phyloP scores from a whole-genome alignment of 2,888 invertebrate species.

The Omphaloscelis lunosa region DNA sequence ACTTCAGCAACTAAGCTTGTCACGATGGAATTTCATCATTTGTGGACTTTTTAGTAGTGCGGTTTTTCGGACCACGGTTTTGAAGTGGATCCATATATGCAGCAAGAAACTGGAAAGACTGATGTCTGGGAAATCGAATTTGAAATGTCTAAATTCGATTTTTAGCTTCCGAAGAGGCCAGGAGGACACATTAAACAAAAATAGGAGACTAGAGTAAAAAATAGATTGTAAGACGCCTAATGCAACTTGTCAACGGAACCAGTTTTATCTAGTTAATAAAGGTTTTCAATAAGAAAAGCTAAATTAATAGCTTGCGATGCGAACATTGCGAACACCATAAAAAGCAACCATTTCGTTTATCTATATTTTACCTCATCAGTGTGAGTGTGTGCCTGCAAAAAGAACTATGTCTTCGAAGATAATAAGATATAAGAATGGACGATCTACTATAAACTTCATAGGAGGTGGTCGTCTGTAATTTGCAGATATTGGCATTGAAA shows the following conservation, averaged over 20 bases:
- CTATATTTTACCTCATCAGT: conserved; percentile 60
- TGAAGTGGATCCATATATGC: not conserved
- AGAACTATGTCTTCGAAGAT: conserved; percentile 70
- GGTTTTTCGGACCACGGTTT: not conserved
- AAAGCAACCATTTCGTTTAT: conserved; percentile 14
- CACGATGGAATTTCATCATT: not conserved
- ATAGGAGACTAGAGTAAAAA: not conserved
- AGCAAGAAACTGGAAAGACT: not conserved
- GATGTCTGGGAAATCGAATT: not conserved
- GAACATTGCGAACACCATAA: not conserved
- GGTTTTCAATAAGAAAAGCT: not conserved
- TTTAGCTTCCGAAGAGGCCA: not conserved
- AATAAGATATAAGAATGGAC: conserved; percentile 71
- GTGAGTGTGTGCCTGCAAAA: conserved; percentile 74
- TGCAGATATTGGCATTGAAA: conserved; percentile 35
- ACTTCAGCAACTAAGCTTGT: not conserved
- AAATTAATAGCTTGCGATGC: not conserved
- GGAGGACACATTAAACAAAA: conserved; percentile 4
- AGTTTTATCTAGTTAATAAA: conserved; percentile 18
- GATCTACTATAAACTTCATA: conserved; percentile 56
- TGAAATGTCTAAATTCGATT: not conserved
- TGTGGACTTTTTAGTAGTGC: not conserved
- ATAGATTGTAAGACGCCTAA: not conserved
- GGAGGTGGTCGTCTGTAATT: conserved; percentile 31
- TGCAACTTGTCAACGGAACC: not conserved